phyloP scores from a whole-genome alignment of 2,113 vertebrate species.

The Centropus bengalensis region DNA sequence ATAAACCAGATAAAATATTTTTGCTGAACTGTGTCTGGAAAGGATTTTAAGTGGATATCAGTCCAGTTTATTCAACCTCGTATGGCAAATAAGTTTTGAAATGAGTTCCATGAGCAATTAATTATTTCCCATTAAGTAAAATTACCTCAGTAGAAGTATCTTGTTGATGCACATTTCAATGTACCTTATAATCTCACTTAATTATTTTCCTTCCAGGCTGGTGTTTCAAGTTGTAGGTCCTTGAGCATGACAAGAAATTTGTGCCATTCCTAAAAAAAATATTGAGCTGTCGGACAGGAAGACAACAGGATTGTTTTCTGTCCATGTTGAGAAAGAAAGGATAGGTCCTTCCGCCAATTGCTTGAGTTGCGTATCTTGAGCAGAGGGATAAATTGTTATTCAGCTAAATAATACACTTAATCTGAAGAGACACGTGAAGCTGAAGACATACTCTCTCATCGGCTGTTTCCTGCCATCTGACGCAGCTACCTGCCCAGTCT shows the following conservation, averaged over 20 bases:
- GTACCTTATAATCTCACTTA: not conserved
- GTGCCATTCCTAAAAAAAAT: not conserved
- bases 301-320: not conserved
- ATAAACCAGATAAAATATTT: not conserved
- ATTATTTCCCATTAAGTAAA: not conserved
- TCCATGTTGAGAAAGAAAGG: not conserved
- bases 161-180: not conserved
- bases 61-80: not conserved
- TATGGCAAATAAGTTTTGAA: not conserved
- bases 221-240: not conserved
- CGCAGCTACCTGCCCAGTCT: not conserved
- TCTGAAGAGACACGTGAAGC: not conserved
- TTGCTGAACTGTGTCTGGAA: not conserved
- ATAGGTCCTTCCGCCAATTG: not conserved
- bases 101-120: not conserved
- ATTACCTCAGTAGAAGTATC: not conserved
- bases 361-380: not conserved
- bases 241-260: not conserved
- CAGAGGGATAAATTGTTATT: not conserved
- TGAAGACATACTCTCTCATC: not conserved
- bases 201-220: not conserved
- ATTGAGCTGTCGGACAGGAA: not conserved
- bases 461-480: not conserved
- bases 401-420: not conserved
- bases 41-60: not conserved